phyloP scores from a whole-genome alignment of 2,113 vertebrate species.

The Tringa solitaria region DNA sequence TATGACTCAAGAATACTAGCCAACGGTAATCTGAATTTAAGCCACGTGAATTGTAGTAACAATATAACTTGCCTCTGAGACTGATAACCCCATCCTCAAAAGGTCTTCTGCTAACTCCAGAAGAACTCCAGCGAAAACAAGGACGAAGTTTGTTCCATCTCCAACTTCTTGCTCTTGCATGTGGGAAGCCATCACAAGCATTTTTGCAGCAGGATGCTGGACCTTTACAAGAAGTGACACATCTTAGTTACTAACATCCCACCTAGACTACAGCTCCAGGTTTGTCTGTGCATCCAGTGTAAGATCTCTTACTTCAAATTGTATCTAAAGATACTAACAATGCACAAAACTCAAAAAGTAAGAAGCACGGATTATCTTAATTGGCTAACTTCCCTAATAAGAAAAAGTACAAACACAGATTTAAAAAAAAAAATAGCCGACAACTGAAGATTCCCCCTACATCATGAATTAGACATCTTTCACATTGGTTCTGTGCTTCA shows the following conservation, averaged over 20 bases:
- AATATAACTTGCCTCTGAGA: conserved; percentile 84
- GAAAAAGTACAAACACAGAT: background rate
- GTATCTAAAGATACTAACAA: background rate
- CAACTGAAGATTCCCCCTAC: background rate
- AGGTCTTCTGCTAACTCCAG: conserved; percentile 93
- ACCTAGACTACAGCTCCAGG: background rate
- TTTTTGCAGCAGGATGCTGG: conserved; percentile 97
- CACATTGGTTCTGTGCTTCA: background rate
- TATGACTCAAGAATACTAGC: background rate
- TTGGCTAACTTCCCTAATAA: background rate
- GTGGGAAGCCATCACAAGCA: conserved; percentile 98
- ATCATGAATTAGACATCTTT: background rate
- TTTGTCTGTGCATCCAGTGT: background rate
- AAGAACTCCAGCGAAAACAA: conserved; percentile 95
- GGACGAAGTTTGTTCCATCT: conserved; percentile 97
- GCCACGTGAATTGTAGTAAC: background rate
- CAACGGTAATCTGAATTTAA: background rate
- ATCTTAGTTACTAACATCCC: background rate
- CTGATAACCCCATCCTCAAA: conserved; percentile 91
- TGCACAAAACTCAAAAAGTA: background rate
- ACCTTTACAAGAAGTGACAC: conserved; percentile 75
- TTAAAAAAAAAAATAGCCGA: background rate
- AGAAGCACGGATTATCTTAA: background rate
- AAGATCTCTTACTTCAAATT: background rate
- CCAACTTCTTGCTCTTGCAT: conserved; percentile 99